phyloP scores from a whole-genome alignment of 30 jellyfish, hydroid and myxozoan genomes.

The Clytia hemisphaerica region DNA sequence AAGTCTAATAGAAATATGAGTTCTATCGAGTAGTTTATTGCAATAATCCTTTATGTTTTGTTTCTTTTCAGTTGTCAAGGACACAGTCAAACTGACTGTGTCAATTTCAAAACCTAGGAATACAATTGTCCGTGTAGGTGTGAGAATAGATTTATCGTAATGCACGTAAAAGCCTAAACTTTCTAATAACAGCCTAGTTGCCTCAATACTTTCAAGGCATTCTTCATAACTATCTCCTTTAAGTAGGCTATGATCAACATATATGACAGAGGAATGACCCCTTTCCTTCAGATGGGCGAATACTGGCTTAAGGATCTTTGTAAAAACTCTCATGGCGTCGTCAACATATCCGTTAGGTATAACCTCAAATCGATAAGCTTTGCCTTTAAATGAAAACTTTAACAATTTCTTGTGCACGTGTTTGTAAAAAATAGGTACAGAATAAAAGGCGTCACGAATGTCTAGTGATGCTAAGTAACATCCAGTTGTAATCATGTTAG shows the following conservation, averaged over 20 bases:
- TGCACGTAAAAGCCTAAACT: conserved; percentile 6
- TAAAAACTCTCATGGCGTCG: conserved; percentile 34
- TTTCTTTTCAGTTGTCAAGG: too few relatives aligned
- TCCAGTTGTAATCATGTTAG: conserved; percentile 13
- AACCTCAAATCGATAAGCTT: neutral
- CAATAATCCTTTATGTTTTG: too few relatives aligned
- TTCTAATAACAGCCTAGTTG: too few relatives aligned
- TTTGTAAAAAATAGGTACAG: conserved; percentile 9
- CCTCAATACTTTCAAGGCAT: too few relatives aligned
- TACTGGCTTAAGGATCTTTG: conserved; percentile 43
- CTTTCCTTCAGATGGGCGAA: conserved; percentile 8
- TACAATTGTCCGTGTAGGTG: conserved; percentile 4
- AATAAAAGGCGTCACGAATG: conserved; percentile 20
- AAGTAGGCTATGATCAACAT: conserved; percentile 35
- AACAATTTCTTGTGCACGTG: neutral
- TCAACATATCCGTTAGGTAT: conserved; percentile 46
- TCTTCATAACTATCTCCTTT: conserved; percentile 33
- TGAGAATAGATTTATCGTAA: conserved; percentile 2
- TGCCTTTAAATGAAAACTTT: neutral
- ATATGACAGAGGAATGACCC: conserved; percentile 32
- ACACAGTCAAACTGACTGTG: conserved; percentile 10
- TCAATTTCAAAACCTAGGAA: conserved; percentile 15
- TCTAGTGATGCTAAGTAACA: conserved; percentile 45
- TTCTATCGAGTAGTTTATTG: too few relatives aligned
- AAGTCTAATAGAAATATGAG: too few relatives aligned